Evolutionary conservation across 1,140 invertebrate genomes (phyloP).

Genomic region (Phenacoccus solenopsis): DNA sequence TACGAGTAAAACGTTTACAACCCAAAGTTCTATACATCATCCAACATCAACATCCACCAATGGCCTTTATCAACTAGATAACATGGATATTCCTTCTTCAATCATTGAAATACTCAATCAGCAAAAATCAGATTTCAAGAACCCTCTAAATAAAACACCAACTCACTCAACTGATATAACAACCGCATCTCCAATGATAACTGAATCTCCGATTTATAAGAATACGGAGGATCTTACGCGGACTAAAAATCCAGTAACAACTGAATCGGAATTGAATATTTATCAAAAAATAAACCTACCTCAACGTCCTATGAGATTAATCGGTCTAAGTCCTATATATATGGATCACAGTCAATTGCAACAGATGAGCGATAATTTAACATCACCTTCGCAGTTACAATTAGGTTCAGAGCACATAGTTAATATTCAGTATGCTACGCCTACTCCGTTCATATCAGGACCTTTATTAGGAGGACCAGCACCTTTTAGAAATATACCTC

Average conservation of each 20-base stretch:
- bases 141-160: not conserved
- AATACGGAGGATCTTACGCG: no score
- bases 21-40: not conserved
- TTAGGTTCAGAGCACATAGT: not conserved
- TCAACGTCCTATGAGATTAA: not conserved
- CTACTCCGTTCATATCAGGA: not conserved
- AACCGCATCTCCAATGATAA: not conserved
- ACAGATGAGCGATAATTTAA: not conserved
- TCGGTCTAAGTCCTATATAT: not conserved
- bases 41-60: not conserved
- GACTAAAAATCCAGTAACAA: no score
- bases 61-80: not conserved
- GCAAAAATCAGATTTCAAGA: not conserved
- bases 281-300: not conserved
- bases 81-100: not conserved
- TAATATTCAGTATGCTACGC: not conserved
- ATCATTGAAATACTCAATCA: not conserved
- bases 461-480: not conserved
- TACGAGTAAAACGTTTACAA: not conserved
- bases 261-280: not conserved
- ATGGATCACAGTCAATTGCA: not conserved
- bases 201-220: not conserved
- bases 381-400: not conserved
- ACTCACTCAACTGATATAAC: not conserved
- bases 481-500: not conserved